Conservation (phyloP, 2,888 invertebrate genomes). For the Polydrusus pterygomalis region DNA sequence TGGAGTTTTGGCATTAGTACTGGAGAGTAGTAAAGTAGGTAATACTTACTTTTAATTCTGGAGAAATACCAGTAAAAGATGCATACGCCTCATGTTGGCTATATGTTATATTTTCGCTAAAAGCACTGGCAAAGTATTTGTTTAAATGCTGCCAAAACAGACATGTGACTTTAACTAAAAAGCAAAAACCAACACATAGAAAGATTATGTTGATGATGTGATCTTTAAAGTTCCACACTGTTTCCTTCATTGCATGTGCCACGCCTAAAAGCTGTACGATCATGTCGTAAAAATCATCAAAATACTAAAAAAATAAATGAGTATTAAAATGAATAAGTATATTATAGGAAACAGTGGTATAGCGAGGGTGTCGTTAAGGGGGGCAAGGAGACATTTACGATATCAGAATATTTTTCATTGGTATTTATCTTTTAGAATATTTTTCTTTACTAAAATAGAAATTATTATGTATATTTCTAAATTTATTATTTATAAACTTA, state of each 20-base stretch:
- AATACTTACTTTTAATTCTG: conserved; percentile 10
- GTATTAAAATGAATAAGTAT: neutral
- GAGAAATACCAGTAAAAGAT: neutral
- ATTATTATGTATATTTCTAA: too few species aligned
- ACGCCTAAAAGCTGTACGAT: neutral
- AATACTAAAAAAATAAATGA: conserved; percentile 1
- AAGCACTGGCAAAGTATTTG: neutral
- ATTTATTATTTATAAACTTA: too few species aligned
- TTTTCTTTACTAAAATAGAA: too few species aligned
- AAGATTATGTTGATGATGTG: neutral
- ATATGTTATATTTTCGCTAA: neutral
- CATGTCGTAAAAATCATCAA: neutral
- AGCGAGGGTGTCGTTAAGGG: too few species aligned
- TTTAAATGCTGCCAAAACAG: conserved; percentile 15
- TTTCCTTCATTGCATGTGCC: neutral
- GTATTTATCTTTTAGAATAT: too few species aligned
- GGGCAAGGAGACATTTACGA: too few species aligned
- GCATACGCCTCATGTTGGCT: conserved; percentile 8
- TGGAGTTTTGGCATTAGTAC: too few species aligned
- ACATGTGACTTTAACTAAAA: neutral
- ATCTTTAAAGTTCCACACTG: neutral
- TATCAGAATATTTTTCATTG: too few species aligned
- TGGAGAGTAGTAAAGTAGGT: too few species aligned
- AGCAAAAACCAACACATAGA: neutral
- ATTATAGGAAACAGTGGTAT: too few species aligned